A percentile compares a stretch with the other conserved stretches of the same genome.
phyloP scores from a whole-genome alignment of 2,113 vertebrate species.

The Corapipo altera region DNA sequence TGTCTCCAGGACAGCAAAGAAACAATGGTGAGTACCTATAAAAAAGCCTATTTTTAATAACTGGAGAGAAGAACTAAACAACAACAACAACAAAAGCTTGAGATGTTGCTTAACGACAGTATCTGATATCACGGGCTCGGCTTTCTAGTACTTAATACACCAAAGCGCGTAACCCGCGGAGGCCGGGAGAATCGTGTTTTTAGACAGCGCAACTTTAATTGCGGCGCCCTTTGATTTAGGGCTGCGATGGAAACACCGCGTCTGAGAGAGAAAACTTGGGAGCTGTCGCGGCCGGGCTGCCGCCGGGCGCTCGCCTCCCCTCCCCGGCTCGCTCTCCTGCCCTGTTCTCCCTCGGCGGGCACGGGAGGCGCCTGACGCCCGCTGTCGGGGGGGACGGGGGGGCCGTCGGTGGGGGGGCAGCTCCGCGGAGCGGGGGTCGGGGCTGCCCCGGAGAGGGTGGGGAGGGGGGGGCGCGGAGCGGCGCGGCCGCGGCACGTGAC shows the following conservation, averaged over 20 bases:
- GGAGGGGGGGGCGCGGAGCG: background rate
- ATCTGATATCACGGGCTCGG: slow-evolving; percentile 34
- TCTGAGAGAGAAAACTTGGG: slow-evolving; percentile 73
- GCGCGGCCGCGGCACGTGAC: background rate
- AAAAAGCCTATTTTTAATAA: slow-evolving; percentile 73
- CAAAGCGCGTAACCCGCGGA: slow-evolving; percentile 46
- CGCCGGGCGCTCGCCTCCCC: background rate
- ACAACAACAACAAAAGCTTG: background rate
- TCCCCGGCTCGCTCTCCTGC: background rate
- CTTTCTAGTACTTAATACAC: slow-evolving; percentile 65
- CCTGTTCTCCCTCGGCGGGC: background rate
- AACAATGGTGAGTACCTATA: slow-evolving; percentile 95
- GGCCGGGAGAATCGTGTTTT: slow-evolving; percentile 55
- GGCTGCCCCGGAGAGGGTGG: background rate
- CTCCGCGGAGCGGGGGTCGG: slow-evolving; percentile 1
- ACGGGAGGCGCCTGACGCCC: background rate
- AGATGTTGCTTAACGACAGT: slow-evolving; percentile 73
- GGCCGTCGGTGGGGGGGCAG: background rate
- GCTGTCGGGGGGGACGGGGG: background rate
- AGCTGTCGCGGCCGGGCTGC: slow-evolving; percentile 9
- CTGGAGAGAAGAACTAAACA: background rate
- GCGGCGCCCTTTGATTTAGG: slow-evolving; percentile 72
- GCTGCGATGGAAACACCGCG: slow-evolving; percentile 67
- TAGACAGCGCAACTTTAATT: slow-evolving; percentile 76
- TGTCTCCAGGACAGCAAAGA: slow-evolving; percentile 96